Percentiles rank a stretch among this genome's conserved stretches.
phyloP scores from a whole-genome alignment of 2,888 invertebrate species.

The Lamellibrachia satsuma region DNA sequence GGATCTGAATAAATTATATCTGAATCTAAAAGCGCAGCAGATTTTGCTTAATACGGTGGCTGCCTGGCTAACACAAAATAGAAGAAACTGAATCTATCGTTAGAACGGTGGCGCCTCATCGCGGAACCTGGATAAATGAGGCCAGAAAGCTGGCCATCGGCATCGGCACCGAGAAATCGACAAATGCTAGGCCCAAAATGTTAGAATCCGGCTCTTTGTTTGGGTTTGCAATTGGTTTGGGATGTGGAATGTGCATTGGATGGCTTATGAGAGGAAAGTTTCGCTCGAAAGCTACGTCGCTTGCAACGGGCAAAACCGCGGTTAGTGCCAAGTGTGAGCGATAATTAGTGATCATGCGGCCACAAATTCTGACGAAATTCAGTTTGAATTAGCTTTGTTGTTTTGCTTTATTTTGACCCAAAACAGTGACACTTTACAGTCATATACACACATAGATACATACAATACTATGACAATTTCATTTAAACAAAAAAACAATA shows the following conservation, averaged over 20 bases:
- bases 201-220: neutral
- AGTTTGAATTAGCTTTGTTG: neutral
- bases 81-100: too few relatives aligned
- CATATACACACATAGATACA: too few relatives aligned
- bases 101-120: too few relatives aligned
- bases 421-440: too few relatives aligned
- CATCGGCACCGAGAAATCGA: neutral
- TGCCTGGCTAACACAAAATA: too few relatives aligned
- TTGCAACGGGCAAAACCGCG: neutral
- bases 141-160: neutral
- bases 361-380: neutral
- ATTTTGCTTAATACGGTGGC: too few relatives aligned
- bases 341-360: neutral
- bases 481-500: too few relatives aligned
- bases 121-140: too few relatives aligned
- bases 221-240: constrained; percentile 32
- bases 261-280: constrained; percentile 26
- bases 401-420: too few relatives aligned
- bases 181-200: neutral
- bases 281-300: neutral
- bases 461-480: too few relatives aligned
- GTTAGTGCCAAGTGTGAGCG: neutral
- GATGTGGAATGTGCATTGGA: constrained; percentile 30
- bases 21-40: too few relatives aligned
- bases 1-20: too few relatives aligned